These are phyloP conservation scores for Maniola jurtina DNA, from an alignment of 1,140 invertebrate species.

Conservation along the genomic window DNA sequence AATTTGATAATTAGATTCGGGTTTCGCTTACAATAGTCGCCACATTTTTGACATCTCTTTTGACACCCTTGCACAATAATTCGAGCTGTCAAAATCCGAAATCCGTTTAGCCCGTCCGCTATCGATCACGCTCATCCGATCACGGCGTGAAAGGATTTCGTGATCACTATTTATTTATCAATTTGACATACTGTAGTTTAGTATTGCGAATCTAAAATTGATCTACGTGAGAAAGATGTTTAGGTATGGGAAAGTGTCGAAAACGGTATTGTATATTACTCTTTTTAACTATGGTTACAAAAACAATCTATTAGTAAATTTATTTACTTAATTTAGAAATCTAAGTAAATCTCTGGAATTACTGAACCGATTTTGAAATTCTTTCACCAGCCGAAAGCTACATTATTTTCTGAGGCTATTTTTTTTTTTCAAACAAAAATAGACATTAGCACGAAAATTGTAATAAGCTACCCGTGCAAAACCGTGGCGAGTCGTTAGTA, in stretches of 20 bases:
- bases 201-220: constrained; percentile 62
- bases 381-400: no score
- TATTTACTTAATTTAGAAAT: no score
- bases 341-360: no score
- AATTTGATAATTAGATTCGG: neutral
- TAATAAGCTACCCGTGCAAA: no score
- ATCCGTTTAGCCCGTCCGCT: constrained; percentile 36
- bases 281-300: constrained; percentile 7
- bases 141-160: constrained; percentile 43
- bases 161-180: constrained; percentile 54
- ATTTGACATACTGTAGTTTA: constrained; percentile 56
- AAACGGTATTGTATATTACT: constrained; percentile 1
- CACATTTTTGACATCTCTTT: constrained; percentile 14
- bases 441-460: no score
- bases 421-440: no score
- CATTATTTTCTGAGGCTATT: no score
- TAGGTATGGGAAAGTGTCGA: constrained; percentile 42
- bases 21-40: neutral
- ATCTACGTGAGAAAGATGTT: constrained; percentile 58
- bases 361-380: no score
- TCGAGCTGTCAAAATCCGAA: constrained; percentile 31
- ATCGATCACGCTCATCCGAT: constrained; percentile 49
- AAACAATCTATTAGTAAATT: no score
- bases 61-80: constrained; percentile 14
- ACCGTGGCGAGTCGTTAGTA: no score